Evolutionary conservation across 2,888 invertebrate species (phyloP).

Genomic region (Nowickia ferox): DNA sequence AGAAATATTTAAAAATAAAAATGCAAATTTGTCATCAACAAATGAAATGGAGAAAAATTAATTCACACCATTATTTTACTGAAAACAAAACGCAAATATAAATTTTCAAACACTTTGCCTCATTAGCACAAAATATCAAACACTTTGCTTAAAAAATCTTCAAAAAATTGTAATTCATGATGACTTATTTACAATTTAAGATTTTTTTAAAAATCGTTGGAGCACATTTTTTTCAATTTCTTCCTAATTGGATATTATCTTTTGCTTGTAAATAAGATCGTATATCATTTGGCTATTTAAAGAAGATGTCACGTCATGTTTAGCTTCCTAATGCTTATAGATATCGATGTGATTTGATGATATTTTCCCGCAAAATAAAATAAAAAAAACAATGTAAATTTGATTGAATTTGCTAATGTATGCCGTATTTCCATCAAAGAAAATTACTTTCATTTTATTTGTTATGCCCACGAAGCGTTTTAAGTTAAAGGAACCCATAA

Average conservation of each 20-base stretch:
- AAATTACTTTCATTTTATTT: constrained; percentile 23
- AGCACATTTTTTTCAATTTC: not conserved
- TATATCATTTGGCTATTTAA: constrained; percentile 50
- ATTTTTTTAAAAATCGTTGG: too few relatives aligned
- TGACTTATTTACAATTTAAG: too few relatives aligned
- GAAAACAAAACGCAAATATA: too few relatives aligned
- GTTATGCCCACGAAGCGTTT: constrained; percentile 11
- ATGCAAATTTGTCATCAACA: too few relatives aligned
- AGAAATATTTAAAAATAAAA: too few relatives aligned
- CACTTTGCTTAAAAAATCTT: too few relatives aligned
- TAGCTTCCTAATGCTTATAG: constrained; percentile 36
- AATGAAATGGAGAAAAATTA: too few relatives aligned
- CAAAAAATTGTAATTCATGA: too few relatives aligned
- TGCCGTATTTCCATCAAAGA: not conserved
- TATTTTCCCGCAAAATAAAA: constrained; percentile 25
- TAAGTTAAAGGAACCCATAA: constrained; percentile 39
- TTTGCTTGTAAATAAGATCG: not conserved
- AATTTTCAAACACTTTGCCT: too few relatives aligned
- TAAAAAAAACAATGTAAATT: constrained; percentile 32
- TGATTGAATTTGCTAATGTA: constrained; percentile 47
- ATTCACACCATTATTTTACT: too few relatives aligned
- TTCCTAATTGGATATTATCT: not conserved
- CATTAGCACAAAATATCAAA: too few relatives aligned
- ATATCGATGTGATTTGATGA: constrained; percentile 52
- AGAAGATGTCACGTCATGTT: constrained; percentile 47